Percentiles rank a stretch among this genome's conserved stretches.
Conservation (phyloP, 2,797 vertebrate species). For the Clamator glandarius region DNA sequence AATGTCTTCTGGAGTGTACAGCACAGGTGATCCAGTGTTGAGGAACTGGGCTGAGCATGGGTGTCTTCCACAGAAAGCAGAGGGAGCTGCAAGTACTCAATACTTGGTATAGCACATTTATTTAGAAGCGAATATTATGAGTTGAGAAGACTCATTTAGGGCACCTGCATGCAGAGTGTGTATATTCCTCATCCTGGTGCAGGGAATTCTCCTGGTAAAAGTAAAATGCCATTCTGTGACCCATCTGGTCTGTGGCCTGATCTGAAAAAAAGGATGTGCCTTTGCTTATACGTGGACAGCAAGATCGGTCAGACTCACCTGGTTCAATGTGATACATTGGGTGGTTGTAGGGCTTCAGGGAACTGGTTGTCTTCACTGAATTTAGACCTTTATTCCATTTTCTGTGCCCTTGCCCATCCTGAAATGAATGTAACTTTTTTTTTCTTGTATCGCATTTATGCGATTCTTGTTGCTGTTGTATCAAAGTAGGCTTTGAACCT, state of each 20-base stretch:
- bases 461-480: not conserved
- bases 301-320: not conserved
- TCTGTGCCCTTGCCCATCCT: not conserved
- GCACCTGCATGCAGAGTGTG: not conserved
- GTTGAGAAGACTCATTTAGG: not conserved
- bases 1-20: not conserved
- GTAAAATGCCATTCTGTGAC: not conserved
- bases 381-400: not conserved
- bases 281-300: not conserved
- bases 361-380: not conserved
- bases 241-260: not conserved
- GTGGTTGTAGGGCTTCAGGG: not conserved
- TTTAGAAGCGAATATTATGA: not conserved
- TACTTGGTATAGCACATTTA: not conserved
- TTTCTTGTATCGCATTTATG: not conserved
- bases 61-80: not conserved
- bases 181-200: not conserved
- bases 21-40: not conserved
- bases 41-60: not conserved
- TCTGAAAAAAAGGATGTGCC: not conserved
- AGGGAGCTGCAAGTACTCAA: not conserved
- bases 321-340: fast-evolving
- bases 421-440: not conserved
- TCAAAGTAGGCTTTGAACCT: not conserved
- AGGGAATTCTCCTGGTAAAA: not conserved